phyloP scores from a whole-genome alignment of 2,113 vertebrate genomes.

The Apodemus speciosus region DNA sequence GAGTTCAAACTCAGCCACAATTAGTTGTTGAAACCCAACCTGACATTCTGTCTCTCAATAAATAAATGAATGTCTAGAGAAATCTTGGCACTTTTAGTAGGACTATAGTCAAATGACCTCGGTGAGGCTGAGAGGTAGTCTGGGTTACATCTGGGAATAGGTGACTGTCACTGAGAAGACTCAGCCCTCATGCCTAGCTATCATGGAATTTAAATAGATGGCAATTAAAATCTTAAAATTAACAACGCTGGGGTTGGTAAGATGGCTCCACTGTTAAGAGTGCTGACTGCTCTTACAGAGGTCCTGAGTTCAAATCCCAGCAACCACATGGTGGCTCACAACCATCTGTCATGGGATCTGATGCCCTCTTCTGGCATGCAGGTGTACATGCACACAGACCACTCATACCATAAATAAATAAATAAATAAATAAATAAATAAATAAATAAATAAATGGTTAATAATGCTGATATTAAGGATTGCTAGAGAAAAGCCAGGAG shows the following conservation, averaged over 20 bases:
- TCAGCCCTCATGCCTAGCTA: not conserved
- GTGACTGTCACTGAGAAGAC: not conserved
- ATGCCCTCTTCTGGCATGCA: no score
- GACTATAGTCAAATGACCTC: constrained; percentile 10
- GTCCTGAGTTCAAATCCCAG: no score
- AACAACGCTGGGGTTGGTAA: not conserved
- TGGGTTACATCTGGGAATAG: not conserved
- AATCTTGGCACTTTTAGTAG: not conserved
- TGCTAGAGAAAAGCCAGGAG: not conserved
- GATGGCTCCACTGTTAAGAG: no score
- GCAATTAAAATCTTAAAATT: not conserved
- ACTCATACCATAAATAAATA: no score
- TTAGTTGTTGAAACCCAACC: not conserved
- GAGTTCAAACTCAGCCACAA: not conserved
- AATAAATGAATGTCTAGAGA: not conserved
- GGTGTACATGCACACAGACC: no score
- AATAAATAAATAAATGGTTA: not conserved
- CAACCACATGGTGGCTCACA: no score
- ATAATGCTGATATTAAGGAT: not conserved
- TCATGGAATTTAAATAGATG: not conserved
- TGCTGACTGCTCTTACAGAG: no score
- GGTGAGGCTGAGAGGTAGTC: not conserved
- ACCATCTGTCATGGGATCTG: no score
- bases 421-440: no score
- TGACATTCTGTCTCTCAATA: not conserved